phyloP scores from a whole-genome alignment of 2,113 vertebrate species.

The Trinectes maculatus region DNA sequence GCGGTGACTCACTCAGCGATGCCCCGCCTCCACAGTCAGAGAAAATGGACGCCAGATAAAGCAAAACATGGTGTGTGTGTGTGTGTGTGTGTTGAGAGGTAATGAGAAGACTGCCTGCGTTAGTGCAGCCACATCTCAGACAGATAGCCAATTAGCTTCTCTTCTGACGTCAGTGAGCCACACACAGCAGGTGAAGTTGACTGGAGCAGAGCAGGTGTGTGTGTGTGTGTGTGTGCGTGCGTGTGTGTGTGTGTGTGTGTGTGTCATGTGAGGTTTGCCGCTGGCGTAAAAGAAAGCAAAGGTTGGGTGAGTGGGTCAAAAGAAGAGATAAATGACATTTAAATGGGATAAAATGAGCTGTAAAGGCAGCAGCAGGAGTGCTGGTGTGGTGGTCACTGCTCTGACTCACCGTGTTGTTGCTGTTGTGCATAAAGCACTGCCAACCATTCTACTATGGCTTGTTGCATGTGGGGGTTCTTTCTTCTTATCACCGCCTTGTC shows the following conservation, averaged over 20 bases:
- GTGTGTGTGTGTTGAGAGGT: not conserved
- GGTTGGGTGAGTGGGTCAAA: constrained; percentile 58
- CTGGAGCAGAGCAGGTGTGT: not conserved
- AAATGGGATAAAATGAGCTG: constrained; percentile 53
- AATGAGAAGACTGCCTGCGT: not conserved
- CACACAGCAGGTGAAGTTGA: constrained; percentile 31
- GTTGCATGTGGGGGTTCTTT: constrained; percentile 4
- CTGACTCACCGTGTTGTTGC: constrained; percentile 65
- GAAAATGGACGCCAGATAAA: constrained; percentile 18
- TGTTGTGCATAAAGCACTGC: constrained; percentile 36
- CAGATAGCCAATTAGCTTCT: constrained; percentile 15
- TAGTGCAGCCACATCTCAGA: constrained; percentile 7
- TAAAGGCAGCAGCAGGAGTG: constrained; percentile 38
- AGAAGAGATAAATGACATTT: constrained; percentile 49
- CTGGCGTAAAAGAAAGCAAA: constrained; percentile 23
- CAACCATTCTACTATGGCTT: not conserved
- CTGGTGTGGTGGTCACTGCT: constrained; percentile 44
- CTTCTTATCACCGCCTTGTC: constrained; percentile 21
- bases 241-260: too few relatives aligned
- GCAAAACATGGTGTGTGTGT: not conserved
- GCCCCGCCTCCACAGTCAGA: constrained; percentile 20
- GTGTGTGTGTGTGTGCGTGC: too few relatives aligned
- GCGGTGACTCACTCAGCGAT: constrained; percentile 58
- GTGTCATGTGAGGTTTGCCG: constrained; percentile 48
- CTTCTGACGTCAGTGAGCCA: constrained; percentile 29